Percentiles rank a stretch among this genome's conserved stretches.
These are phyloP conservation scores for Myzus persicae DNA, from an alignment of 1,140 invertebrate genomes.

Conservation along the genomic window DNA sequence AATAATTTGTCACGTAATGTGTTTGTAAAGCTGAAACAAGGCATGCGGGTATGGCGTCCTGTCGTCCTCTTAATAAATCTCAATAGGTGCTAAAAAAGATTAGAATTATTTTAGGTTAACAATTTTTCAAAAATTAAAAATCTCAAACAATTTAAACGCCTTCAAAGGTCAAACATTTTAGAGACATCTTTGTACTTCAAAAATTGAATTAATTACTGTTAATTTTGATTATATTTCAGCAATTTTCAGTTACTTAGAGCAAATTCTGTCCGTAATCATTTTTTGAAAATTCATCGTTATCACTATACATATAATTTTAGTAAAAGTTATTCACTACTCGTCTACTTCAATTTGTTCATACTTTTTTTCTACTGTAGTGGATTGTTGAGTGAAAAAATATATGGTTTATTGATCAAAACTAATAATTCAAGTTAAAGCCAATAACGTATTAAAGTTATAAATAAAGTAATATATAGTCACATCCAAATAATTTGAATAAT, in stretches of 20 bases:
- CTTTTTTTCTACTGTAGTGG: background rate
- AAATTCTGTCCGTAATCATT: too few species aligned
- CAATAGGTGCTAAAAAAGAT: too few species aligned
- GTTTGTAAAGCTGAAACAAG: too few species aligned
- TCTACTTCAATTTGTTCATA: too few species aligned
- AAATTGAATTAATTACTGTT: too few species aligned
- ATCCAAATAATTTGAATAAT: too few species aligned
- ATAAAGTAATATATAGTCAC: background rate
- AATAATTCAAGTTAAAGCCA: background rate
- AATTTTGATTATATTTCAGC: background rate
- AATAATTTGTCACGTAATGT: too few species aligned
- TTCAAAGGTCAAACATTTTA: background rate
- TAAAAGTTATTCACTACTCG: too few species aligned
- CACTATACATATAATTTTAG: too few species aligned
- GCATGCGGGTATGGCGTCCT: too few species aligned
- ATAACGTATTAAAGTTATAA: background rate
- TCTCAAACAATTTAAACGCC: background rate
- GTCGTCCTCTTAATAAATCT: background rate
- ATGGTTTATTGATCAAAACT: background rate
- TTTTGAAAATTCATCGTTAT: too few species aligned
- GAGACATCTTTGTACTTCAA: background rate
- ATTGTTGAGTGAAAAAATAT: too few species aligned
- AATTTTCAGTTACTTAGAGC: background rate
- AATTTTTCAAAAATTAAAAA: background rate
- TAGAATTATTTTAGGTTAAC: background rate